A percentile compares a stretch with the other conserved stretches of the same genome.
Conservation (phyloP, 2,888 invertebrate species). For the Pammene fasciana region DNA sequence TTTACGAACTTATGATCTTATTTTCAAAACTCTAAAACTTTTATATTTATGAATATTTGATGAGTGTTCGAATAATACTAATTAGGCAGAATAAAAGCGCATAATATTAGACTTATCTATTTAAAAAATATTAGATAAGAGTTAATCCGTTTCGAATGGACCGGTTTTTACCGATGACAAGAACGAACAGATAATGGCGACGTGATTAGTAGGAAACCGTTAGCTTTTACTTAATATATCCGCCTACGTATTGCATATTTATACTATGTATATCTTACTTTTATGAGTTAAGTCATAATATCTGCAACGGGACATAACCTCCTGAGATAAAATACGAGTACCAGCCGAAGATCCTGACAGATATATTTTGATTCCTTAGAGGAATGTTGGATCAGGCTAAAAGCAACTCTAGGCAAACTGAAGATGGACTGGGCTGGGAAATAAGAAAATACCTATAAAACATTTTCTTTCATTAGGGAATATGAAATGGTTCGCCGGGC, state of each 20-base stretch:
- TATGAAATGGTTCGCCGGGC: too few relatives aligned
- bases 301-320: not conserved
- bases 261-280: not conserved
- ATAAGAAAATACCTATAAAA: too few relatives aligned
- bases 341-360: not conserved
- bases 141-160: conserved; percentile 34
- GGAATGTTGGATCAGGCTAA: too few relatives aligned
- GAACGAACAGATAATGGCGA: conserved; percentile 34
- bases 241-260: conserved; percentile 21
- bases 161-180: conserved; percentile 41
- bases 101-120: conserved; percentile 19
- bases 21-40: not conserved
- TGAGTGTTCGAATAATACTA: conserved; percentile 8
- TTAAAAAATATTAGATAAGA: conserved; percentile 36
- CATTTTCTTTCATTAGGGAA: too few relatives aligned
- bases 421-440: too few relatives aligned
- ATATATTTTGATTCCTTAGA: not conserved
- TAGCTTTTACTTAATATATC: conserved; percentile 33
- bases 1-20: too few relatives aligned
- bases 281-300: not conserved
- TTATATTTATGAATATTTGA: conserved; percentile 7
- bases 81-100: conserved; percentile 27
- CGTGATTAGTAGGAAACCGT: conserved; percentile 38
- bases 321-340: not conserved
- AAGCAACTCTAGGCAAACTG: too few relatives aligned